A percentile compares a stretch with the other conserved stretches of the same genome.
phyloP scores from a whole-genome alignment of 2,797 vertebrate genomes.

The Cyprinodon diabolis region DNA sequence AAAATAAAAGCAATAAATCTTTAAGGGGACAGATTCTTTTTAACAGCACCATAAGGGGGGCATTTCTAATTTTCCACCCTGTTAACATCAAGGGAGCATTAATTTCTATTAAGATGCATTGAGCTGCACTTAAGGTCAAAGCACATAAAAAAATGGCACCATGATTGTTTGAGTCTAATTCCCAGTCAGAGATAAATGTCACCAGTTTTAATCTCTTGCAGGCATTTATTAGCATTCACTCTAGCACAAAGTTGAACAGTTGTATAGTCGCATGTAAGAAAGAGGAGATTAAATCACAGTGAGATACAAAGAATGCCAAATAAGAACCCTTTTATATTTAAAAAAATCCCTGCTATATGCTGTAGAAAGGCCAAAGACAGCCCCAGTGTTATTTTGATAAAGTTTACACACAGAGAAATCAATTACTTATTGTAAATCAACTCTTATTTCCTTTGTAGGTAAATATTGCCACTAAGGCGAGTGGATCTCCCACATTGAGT shows the following conservation, averaged over 20 bases:
- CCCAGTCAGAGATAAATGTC: slow-evolving; percentile 60
- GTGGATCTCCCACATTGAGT: slow-evolving; percentile 55
- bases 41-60: background rate
- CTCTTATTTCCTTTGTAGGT: slow-evolving; percentile 22
- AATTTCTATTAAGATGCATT: slow-evolving; percentile 23
- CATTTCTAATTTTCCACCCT: slow-evolving; percentile 30
- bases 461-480: slow-evolving; percentile 36
- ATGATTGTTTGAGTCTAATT: slow-evolving; percentile 39
- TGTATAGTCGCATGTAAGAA: slow-evolving; percentile 13
- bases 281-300: slow-evolving; percentile 32
- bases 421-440: background rate
- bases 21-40: background rate
- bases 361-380: slow-evolving; percentile 20
- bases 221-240: slow-evolving; percentile 34
- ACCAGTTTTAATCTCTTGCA: slow-evolving; percentile 53
- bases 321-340: slow-evolving; percentile 36
- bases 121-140: slow-evolving; percentile 26
- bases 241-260: slow-evolving; percentile 15
- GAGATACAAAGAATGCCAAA: slow-evolving; percentile 24
- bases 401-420: background rate
- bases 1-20: background rate
- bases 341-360: slow-evolving; percentile 30
- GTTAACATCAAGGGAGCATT: slow-evolving; percentile 48
- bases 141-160: slow-evolving; percentile 1
- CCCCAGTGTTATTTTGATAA: slow-evolving; percentile 11